These are phyloP conservation scores for Helobdella robusta DNA, from an alignment of 2,888 invertebrate genomes.

Conservation along the genomic window DNA sequence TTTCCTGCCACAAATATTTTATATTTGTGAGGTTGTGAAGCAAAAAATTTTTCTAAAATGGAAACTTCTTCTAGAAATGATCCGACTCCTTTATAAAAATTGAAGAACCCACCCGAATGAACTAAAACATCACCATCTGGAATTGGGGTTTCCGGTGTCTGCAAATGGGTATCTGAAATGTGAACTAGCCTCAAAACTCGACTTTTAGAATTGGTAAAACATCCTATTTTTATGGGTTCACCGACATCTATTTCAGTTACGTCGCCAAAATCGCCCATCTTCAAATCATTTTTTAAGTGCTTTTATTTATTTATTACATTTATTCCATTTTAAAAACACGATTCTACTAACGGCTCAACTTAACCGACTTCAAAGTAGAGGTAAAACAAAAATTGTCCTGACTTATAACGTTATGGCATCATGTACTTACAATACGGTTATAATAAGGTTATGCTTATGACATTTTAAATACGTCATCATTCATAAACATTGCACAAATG, in stretches of 20 bases:
- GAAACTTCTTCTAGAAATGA: constrained; percentile 29
- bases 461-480: no score
- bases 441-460: no score
- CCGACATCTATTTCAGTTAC: constrained; percentile 16
- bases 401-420: no score
- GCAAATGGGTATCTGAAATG: constrained; percentile 43
- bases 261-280: constrained; percentile 21
- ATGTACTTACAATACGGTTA: no score
- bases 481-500: no score
- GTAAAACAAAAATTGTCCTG: no score
- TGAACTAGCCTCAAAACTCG: constrained; percentile 39
- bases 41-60: constrained; percentile 38
- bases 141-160: constrained; percentile 35
- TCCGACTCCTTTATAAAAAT: constrained; percentile 30
- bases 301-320: no score
- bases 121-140: constrained; percentile 43
- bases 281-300: neutral
- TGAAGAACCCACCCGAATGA: constrained; percentile 43
- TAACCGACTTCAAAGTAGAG: no score
- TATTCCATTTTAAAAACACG: no score
- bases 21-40: constrained; percentile 39
- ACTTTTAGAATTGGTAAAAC: constrained; percentile 24
- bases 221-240: constrained; percentile 17
- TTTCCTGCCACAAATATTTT: constrained; percentile 45
- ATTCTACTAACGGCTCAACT: no score